Evolutionary conservation across 1,140 invertebrate species (phyloP).

Genomic region (Mylabris phalerata): DNA sequence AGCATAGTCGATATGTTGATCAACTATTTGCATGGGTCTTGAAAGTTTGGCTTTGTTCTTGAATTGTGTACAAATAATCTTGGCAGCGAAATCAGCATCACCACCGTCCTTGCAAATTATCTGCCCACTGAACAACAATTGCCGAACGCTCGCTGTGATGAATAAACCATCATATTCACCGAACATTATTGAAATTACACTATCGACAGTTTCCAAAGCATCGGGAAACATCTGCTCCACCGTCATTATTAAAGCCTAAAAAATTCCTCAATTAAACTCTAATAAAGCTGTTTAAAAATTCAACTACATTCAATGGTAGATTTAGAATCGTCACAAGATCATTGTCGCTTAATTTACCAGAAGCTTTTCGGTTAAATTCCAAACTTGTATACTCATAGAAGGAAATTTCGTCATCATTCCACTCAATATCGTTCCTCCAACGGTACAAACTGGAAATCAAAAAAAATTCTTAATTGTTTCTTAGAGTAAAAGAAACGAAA

Average conservation of each 20-base stretch:
- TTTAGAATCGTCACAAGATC: constrained; percentile 41
- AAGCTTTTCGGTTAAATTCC: constrained; percentile 38
- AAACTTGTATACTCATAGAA: constrained; percentile 40
- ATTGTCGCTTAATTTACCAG: constrained; percentile 36
- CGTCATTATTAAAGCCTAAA: constrained; percentile 9
- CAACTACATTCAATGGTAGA: constrained; percentile 40
- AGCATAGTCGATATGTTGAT: constrained; percentile 21
- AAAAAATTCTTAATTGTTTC: background rate
- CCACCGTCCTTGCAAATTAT: constrained; percentile 25
- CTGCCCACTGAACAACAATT: constrained; percentile 26
- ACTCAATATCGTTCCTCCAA: constrained; percentile 23
- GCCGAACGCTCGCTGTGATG: constrained; percentile 23
- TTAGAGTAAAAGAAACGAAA: background rate
- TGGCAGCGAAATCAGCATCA: constrained; percentile 18
- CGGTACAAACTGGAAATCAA: constrained; percentile 19
- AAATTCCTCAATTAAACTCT: background rate
- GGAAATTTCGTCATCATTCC: constrained; percentile 32
- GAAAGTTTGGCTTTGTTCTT: constrained; percentile 9
- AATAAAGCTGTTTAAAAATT: background rate
- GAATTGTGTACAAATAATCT: constrained; percentile 23
- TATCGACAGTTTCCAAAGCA: constrained; percentile 17
- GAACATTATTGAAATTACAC: constrained; percentile 20
- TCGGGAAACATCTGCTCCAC: constrained; percentile 19
- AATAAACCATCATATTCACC: constrained; percentile 25
- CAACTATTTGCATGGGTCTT: constrained; percentile 21